Conservation (phyloP, 30 jellyfish, hydroid and myxozoan genomes). For the Aurelia coerulea region DNA sequence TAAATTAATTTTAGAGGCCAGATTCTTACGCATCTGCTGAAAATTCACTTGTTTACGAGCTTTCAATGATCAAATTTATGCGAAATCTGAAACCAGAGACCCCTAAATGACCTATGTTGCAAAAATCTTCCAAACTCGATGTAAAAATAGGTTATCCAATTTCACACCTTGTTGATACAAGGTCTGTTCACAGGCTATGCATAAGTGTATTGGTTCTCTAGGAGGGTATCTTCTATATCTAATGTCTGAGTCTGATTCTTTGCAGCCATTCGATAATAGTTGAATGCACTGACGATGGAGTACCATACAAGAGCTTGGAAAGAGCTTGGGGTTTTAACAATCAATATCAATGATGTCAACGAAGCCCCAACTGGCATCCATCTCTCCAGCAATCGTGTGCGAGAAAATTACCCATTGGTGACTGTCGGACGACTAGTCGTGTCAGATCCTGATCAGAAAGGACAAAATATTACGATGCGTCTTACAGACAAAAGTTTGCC, state of each 20-base stretch:
- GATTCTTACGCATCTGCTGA: too few species aligned
- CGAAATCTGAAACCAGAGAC: too few species aligned
- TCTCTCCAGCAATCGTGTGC: constrained; percentile 40
- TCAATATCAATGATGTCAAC: constrained; percentile 66
- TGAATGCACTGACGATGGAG: constrained; percentile 74
- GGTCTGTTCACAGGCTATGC: too few species aligned
- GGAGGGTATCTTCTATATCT: too few species aligned
- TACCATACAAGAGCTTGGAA: constrained; percentile 51
- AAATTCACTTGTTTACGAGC: too few species aligned
- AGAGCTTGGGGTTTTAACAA: constrained; percentile 33
- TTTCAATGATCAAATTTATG: too few species aligned
- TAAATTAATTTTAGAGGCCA: too few species aligned
- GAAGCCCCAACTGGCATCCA: constrained; percentile 75
- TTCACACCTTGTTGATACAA: too few species aligned
- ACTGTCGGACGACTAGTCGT: constrained; percentile 63
- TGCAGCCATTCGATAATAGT: constrained; percentile 26
- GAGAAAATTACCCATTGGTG: constrained; percentile 52
- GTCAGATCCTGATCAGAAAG: constrained; percentile 63
- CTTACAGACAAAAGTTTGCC: constrained; percentile 20
- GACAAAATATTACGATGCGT: constrained; percentile 22
- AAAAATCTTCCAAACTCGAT: too few species aligned
- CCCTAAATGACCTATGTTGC: too few species aligned
- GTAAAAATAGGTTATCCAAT: too few species aligned
- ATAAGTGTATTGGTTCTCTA: too few species aligned
- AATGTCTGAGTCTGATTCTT: background rate